Percentiles rank a stretch among this genome's conserved stretches.
phyloP scores from a whole-genome alignment of 2,113 vertebrate genomes.

The Kryptolebias marmoratus region DNA sequence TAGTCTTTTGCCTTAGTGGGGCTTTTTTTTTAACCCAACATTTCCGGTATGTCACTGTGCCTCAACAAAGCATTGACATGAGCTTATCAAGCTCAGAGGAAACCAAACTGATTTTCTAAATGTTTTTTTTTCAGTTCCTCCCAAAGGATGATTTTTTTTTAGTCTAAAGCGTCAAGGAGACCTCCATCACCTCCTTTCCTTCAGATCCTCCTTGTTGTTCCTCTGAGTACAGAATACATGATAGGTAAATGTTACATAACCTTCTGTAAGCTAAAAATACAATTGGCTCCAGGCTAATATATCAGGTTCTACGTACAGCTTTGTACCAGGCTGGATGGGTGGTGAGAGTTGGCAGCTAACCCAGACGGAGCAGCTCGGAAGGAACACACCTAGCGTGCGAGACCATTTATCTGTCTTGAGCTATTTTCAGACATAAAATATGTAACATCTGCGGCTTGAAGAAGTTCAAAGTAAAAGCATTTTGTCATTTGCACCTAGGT shows the following conservation, averaged over 20 bases:
- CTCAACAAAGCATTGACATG: not conserved
- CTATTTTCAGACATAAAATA: not conserved
- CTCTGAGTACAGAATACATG: conserved; percentile 66
- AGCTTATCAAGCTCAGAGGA: no score
- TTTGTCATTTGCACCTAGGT: not conserved
- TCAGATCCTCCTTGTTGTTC: no score
- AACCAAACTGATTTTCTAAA: no score
- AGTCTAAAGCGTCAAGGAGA: conserved; percentile 1
- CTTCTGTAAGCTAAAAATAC: conserved; percentile 77
- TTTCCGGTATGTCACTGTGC: not conserved
- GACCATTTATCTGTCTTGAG: conserved; percentile 43
- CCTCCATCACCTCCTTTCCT: conserved; percentile 2
- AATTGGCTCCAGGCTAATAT: conserved; percentile 64
- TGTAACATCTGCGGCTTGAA: not conserved
- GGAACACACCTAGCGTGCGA: conserved; percentile 33
- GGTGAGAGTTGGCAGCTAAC: conserved; percentile 26
- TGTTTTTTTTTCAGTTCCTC: no score
- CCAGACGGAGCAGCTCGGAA: conserved; percentile 31
- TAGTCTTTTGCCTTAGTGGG: no score
- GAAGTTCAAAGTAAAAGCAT: not conserved
- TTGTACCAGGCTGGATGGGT: conserved; percentile 34
- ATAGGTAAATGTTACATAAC: conserved; percentile 78
- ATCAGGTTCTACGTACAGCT: conserved; percentile 56
- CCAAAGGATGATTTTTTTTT: not conserved
- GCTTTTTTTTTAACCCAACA: no score